phyloP scores from a whole-genome alignment of 1,140 invertebrate genomes.

The Amyelois transitella region DNA sequence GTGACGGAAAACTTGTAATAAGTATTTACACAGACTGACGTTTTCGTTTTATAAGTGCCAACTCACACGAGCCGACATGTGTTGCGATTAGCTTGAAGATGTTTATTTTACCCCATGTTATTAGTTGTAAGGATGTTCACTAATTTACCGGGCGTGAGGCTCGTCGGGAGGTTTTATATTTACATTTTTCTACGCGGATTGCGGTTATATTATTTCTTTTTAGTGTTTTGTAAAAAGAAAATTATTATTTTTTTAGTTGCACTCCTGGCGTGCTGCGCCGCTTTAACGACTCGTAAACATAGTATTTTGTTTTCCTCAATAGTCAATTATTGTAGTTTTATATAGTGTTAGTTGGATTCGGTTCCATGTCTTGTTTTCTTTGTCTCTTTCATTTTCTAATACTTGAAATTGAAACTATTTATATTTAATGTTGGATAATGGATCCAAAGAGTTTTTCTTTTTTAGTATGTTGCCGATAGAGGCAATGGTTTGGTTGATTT shows the following conservation, averaged over 20 bases:
- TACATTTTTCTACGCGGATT: constrained; percentile 17
- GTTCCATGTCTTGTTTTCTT: constrained; percentile 18
- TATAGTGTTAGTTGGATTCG: constrained; percentile 30
- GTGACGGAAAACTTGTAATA: neutral
- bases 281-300: constrained; percentile 12
- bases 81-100: constrained; percentile 27
- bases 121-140: constrained; percentile 26
- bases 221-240: constrained; percentile 25
- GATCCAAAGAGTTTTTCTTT: constrained; percentile 25
- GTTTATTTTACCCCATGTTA: constrained; percentile 42
- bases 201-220: constrained; percentile 17
- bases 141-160: constrained; percentile 18
- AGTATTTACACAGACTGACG: constrained; percentile 2
- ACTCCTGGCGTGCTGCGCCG: constrained; percentile 17
- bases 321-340: constrained; percentile 46
- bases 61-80: constrained; percentile 6
- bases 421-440: constrained; percentile 17
- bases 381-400: constrained; percentile 32
- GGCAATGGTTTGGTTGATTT: constrained; percentile 35
- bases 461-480: constrained; percentile 30
- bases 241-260: constrained; percentile 24
- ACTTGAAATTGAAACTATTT: constrained; percentile 27
- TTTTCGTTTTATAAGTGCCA: constrained; percentile 22
- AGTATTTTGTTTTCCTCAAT: constrained; percentile 30
- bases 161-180: constrained; percentile 22